A percentile compares a stretch with the other conserved stretches of the same genome.
These are phyloP conservation scores for Drosophila aldrichi DNA, from an alignment of 2,888 invertebrate genomes.

Conservation along the genomic window DNA sequence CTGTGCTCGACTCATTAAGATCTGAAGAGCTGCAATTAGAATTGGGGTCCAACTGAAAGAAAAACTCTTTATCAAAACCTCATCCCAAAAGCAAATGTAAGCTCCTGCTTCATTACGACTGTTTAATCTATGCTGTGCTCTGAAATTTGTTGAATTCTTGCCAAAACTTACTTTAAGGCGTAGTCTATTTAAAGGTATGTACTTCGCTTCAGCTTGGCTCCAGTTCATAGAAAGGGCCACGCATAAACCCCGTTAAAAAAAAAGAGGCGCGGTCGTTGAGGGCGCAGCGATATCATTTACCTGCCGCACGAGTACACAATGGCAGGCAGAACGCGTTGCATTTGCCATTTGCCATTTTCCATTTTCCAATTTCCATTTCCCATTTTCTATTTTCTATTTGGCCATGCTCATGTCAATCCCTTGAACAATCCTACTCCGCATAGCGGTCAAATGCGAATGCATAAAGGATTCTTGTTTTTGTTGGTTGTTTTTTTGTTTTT, in stretches of 20 bases:
- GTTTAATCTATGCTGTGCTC: neutral
- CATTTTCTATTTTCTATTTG: slow-evolving; percentile 5
- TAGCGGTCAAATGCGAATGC: slow-evolving; percentile 52
- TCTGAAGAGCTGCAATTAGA: no score
- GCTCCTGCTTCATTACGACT: neutral
- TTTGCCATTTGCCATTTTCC: slow-evolving; percentile 8
- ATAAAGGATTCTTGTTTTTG: slow-evolving; percentile 47
- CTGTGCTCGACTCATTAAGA: no score
- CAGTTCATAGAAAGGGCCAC: neutral
- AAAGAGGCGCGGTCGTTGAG: neutral
- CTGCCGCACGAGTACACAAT: slow-evolving; percentile 8
- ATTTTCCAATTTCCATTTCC: slow-evolving; percentile 9
- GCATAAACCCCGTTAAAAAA: neutral
- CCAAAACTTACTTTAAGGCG: neutral
- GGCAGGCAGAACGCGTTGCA: neutral
- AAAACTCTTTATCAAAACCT: neutral
- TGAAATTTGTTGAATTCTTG: neutral
- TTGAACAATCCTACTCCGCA: slow-evolving; percentile 26
- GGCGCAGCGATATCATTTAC: slow-evolving; percentile 10
- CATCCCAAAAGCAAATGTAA: neutral
- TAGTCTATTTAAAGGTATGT: neutral
- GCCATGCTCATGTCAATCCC: slow-evolving; percentile 33
- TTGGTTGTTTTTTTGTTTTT: neutral
- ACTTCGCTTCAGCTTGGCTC: neutral
- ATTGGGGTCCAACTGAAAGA: no score